Base-by-base conservation (phyloP, 2,797 vertebrate species). In the Hydrophis major region DNA sequence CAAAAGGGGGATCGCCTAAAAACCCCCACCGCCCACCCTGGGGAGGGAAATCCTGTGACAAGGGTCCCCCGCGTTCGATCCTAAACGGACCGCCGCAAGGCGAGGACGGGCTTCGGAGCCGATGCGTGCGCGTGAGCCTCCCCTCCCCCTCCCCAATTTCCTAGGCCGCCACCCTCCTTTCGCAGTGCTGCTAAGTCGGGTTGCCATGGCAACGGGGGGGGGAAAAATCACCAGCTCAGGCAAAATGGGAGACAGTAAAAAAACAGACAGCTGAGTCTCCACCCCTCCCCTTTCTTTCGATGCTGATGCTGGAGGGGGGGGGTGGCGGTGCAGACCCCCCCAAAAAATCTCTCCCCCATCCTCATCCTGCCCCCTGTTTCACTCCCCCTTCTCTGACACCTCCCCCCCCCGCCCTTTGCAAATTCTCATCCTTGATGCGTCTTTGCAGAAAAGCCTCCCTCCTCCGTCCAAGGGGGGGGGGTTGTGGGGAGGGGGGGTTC, bases 61-160 rank as follows among this genome's bases (percentile, higher is more conserved):
- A 12, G 4, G 27, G 1, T 0, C n/a, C 4, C 11, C 25, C 0
- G 1, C n/a, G 47, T 28, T 28, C 2, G 11, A 63, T n/a, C 61
- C 1, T n/a, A 53, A 87, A 87, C 4, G 13, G 63, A n/a, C 63
- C 0, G 12, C n/a, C 5, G 63, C n/a, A 66, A 14, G 63, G 2
- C 13, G 63, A n/a, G 42, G 42, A 4, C 25, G 28, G 61, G 10
- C 10, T 61, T 61, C 7, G 3, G 27, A 74, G 69, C 6, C 69
- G 56, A 14, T 32, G 1, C 25, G 7, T 2, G 47, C 5, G 47
- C 5, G 63, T 16, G 32, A 74, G 69, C 6, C 69, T 6, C 13
- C 53, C 25, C 53, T 37, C 37, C 37, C 37, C 37, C 12, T 20
- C 86, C 16, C 28, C 50, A n/a, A 57, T 57, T 74, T 74, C 5